Base-by-base conservation (phyloP, 1,140 invertebrate genomes). In the Drosophila sechellia region DNA sequence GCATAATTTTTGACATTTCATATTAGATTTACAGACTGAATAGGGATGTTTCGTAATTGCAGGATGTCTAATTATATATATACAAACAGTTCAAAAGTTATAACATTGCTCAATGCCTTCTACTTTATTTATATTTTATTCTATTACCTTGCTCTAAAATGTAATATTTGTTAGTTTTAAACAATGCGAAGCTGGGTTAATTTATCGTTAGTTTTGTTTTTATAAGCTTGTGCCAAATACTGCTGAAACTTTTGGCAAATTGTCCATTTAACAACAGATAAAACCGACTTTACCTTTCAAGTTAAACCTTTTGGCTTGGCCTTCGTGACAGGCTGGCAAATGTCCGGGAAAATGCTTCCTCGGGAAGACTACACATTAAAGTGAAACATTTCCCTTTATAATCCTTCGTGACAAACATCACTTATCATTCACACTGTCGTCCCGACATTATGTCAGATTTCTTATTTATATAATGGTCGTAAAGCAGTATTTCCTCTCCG, bases 391-490 rank as follows among this genome's bases (percentile, higher is more conserved):
- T 69, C 49, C 65, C 40, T 71, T 56, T 70, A 57, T 70, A 55
- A 69, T 54, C 68, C 65, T 57, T 70, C 68, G 68, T 71, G 68
- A 71, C 68, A 71, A 71, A 71, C 68, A 57, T 71, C 68, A 71
- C 68, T 71, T 71, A 70, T 71, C 68, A 71, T 71, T 71, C 68
- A 71, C 68, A 71, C 68, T 71, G 68, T 46, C 65, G 66, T 57
- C 68, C 68, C 68, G 25, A 56, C 68, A 71, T 71, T 70, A 70
- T 71, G 68, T 71, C 68, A 71, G 68, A 71, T 71, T 71, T 70
- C 68, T 71, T 71, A 70, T 71, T 71, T 71, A 71, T 70, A 71
- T 70, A 71, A 71, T 71, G 68, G 68, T 55, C 68, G 64, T 71
- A 71, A 70, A 56, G 68, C 68, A 71, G 64, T 70, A 70, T 66